Conservation (phyloP, 2,888 invertebrate genomes). For the Drosophila pseudotakahashii region DNA sequence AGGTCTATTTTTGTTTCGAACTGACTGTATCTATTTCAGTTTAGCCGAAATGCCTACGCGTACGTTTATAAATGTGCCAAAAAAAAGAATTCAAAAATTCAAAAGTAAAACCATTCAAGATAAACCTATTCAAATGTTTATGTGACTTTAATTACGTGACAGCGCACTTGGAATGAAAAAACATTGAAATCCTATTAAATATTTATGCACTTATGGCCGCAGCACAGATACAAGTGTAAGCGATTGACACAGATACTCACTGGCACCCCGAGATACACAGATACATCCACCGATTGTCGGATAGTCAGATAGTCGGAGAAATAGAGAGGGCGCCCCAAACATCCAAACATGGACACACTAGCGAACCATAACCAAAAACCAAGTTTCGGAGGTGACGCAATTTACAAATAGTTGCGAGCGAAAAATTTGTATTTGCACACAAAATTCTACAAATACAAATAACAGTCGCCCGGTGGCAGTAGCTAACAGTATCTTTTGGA, state of each 20-base stretch:
- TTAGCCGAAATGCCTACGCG: slow-evolving; percentile 41
- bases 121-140: slow-evolving; percentile 57
- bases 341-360: slow-evolving; percentile 47
- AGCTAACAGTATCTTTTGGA: slow-evolving; percentile 50
- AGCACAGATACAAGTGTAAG: slow-evolving; percentile 25
- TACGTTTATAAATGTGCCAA: slow-evolving; percentile 33
- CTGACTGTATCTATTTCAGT: slow-evolving; percentile 36
- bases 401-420: slow-evolving; percentile 54
- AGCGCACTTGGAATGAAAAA: slow-evolving; percentile 52
- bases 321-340: slow-evolving; percentile 19
- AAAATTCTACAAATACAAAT: slow-evolving; percentile 59
- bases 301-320: slow-evolving; percentile 5
- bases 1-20: slow-evolving; percentile 28
- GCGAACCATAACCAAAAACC: slow-evolving; percentile 43
- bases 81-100: slow-evolving; percentile 14
- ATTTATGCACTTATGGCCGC: slow-evolving; percentile 62
- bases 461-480: slow-evolving; percentile 41
- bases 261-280: slow-evolving; percentile 14
- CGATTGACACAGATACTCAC: slow-evolving; percentile 39
- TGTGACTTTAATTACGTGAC: slow-evolving; percentile 77
- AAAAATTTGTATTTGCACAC: slow-evolving; percentile 41
- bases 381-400: slow-evolving; percentile 64
- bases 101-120: slow-evolving; percentile 42
- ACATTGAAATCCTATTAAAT: slow-evolving; percentile 71
- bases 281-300: slow-evolving; percentile 25